Conservation (phyloP, 2,888 invertebrate species). For the Drosophila kokeensis region DNA sequence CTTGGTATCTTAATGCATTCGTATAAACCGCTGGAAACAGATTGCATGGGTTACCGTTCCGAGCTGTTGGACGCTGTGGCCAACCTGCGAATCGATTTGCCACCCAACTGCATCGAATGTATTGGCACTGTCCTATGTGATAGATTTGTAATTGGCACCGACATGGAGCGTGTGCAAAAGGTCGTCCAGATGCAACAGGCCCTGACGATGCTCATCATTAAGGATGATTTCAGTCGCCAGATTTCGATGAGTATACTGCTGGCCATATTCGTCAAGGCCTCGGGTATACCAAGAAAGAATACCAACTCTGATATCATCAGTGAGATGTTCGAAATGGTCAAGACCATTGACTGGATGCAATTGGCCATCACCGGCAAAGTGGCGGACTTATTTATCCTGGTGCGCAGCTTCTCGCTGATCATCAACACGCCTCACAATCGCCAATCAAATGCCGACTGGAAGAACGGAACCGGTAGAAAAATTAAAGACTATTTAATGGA, state of each 20-base stretch:
- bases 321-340: conserved; percentile 40
- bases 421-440: conserved; percentile 43
- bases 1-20: conserved; percentile 52
- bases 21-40: conserved; percentile 12
- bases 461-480: conserved; percentile 15
- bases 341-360: conserved; percentile 53
- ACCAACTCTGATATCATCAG: conserved; percentile 5
- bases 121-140: conserved; percentile 38
- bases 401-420: conserved; percentile 49
- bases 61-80: conserved; percentile 34
- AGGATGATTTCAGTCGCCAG: conserved; percentile 5
- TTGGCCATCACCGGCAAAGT: conserved; percentile 17
- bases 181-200: conserved; percentile 38
- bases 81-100: conserved; percentile 14
- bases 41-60: conserved; percentile 29
- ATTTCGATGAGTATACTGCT: conserved; percentile 48
- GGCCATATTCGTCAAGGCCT: conserved; percentile 39
- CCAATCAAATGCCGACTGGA: conserved; percentile 34
- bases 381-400: conserved; percentile 50
- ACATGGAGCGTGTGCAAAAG: conserved; percentile 30
- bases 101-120: conserved; percentile 9
- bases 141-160: conserved; percentile 32
- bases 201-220: conserved; percentile 35
- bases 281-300: background rate
- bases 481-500: conserved; percentile 51